Conservation (phyloP, 2,113 vertebrate species). For the Cichladusa arquata region DNA sequence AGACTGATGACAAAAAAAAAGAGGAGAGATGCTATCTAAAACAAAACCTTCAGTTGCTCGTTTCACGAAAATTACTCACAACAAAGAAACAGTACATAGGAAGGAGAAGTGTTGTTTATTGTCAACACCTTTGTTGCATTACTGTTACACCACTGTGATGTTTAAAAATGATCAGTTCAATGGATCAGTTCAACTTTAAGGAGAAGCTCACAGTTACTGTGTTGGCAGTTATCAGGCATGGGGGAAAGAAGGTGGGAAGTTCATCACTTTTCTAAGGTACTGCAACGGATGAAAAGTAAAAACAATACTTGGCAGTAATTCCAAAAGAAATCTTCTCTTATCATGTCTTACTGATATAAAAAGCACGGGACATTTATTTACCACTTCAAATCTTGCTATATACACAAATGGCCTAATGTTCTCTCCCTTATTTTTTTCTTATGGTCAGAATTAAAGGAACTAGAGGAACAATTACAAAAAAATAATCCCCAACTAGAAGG, state of each 20-base stretch:
- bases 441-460: neutral
- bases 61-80: neutral
- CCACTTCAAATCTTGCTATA: neutral
- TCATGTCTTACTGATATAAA: neutral
- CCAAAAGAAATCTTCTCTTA: neutral
- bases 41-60: neutral
- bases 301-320: neutral
- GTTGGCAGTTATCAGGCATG: neutral
- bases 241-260: neutral
- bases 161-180: neutral
- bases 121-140: neutral
- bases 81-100: neutral
- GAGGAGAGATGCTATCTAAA: neutral
- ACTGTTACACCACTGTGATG: neutral
- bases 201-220: neutral
- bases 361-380: neutral
- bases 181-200: neutral
- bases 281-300: neutral
- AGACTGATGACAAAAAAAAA: neutral
- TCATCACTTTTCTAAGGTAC: neutral
- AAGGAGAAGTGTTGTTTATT: neutral
- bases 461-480: neutral
- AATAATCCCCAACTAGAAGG: neutral
- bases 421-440: neutral
- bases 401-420: neutral